Percentiles rank a stretch among this genome's conserved stretches.
Conservation (phyloP, 2,113 vertebrate species). For the Malurus melanocephalus region DNA sequence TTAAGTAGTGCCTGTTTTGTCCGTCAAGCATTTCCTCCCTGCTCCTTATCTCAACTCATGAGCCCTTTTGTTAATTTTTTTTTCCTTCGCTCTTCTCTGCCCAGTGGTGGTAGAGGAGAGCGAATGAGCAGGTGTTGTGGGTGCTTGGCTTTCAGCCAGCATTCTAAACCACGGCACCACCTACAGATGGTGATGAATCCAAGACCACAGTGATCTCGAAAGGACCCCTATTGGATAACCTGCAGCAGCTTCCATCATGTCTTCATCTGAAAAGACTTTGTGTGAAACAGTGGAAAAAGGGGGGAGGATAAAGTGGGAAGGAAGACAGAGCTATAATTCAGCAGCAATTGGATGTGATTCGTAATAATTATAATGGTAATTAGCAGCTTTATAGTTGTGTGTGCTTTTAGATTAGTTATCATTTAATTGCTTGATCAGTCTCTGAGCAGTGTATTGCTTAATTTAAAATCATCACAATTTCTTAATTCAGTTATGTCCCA, state of each 20-base stretch:
- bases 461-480: background rate
- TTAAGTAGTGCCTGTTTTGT: too few species aligned
- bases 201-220: background rate
- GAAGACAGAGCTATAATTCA: background rate
- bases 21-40: too few species aligned
- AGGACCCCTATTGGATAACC: background rate
- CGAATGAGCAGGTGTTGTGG: too few species aligned
- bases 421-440: background rate
- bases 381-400: background rate
- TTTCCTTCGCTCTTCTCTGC: too few species aligned
- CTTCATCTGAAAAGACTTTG: background rate
- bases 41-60: too few species aligned
- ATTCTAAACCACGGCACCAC: too few species aligned
- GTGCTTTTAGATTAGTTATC: background rate
- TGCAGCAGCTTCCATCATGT: background rate
- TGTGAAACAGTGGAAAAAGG: background rate
- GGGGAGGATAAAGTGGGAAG: background rate
- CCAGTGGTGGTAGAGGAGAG: too few species aligned
- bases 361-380: background rate
- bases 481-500: background rate
- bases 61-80: too few species aligned
- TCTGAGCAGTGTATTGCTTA: background rate
- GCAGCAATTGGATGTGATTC: background rate
- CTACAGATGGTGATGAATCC: background rate
- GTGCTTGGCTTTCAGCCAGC: too few species aligned